phyloP scores from a whole-genome alignment of 2,888 invertebrate species.

The Hydraecia micacea region DNA sequence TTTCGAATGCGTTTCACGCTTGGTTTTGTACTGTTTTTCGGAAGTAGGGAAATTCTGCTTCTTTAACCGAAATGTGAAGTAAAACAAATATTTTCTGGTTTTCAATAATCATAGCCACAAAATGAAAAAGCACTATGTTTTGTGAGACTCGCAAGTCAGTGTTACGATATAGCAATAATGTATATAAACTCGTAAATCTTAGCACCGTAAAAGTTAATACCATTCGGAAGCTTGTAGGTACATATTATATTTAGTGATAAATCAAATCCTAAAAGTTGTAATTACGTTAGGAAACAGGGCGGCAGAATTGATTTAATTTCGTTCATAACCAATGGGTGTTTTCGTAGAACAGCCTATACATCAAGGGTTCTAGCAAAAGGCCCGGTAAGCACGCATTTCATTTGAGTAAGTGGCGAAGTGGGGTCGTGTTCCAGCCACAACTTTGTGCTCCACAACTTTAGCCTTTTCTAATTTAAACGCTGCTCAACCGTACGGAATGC shows the following conservation, averaged over 20 bases:
- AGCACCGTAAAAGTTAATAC: conserved; percentile 21
- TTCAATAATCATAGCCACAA: neutral
- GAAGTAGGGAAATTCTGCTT: neutral
- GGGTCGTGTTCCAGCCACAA: conserved; percentile 66
- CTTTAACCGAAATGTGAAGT: neutral
- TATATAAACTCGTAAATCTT: conserved; percentile 26
- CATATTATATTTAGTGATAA: conserved; percentile 49
- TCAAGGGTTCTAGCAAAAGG: conserved; percentile 69
- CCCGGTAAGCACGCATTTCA: conserved; percentile 74
- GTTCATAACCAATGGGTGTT: conserved; percentile 67
- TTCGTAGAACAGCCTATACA: conserved; percentile 63
- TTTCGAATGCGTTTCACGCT: conserved; percentile 31
- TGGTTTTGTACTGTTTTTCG: conserved; percentile 15
- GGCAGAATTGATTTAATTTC: conserved; percentile 64
- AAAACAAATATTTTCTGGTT: neutral
- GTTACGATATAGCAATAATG: neutral
- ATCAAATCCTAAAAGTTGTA: conserved; percentile 57
- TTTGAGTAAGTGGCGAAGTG: conserved; percentile 74
- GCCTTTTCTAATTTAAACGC: conserved; percentile 68
- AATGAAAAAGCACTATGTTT: neutral
- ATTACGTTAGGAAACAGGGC: conserved; percentile 57
- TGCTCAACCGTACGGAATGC: conserved; percentile 58
- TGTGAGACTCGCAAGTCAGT: neutral
- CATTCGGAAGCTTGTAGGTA: conserved; percentile 17
- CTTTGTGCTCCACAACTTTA: conserved; percentile 67